Evolutionary conservation across 2,113 vertebrate species (phyloP), one percentile per base, ranked within the genome.

Genomic region (Ictalurus furcatus): DNA sequence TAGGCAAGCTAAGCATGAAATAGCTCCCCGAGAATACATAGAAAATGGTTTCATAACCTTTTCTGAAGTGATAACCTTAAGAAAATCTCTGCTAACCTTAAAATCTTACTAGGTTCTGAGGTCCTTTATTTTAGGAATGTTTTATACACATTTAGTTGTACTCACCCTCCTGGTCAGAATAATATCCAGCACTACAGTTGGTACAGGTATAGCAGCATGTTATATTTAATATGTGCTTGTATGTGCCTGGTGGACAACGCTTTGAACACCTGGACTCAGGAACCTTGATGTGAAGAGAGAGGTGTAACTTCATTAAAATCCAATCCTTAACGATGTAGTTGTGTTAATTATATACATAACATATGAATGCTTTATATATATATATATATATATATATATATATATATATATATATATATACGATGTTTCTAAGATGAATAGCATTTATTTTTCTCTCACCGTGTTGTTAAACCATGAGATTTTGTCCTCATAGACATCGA

Each of bases 401-500:
- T 34, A 73, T 28, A 74, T 37, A 19, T 28, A 44, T 44, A 44
- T 44, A 40, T 19, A 73, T 37, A 23, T 17, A 40, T 34, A 73
- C 21, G 17, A 52, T 34, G 25, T 52, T 48, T 87, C 3, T 21
- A 63, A 63, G n/a, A 58, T 6, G 56, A n/a, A 74, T 2, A 65
- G 34, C 9, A 37, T 25, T 67, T 56, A 5, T 16, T 78, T 80
- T 85, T 21, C 80, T 40, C 90, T 89, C 83, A 94, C 94, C 13
- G 44, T 90, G 61, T 90, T 88, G 63, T 94, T 91, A 34, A 85
- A 80, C 92, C 90, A 94, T 23, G 89, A 30, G 16, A 91, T 88
- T 40, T 81, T 54, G 2, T 56, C 9, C n/a, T 59, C 34, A 30
- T 52, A 16, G 56, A 95, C 28, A 11, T 85, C 58, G 59, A 94